Evolutionary conservation across 1,140 invertebrate species (phyloP).

Genomic region (Hermatobates lingyangjiaoensis): DNA sequence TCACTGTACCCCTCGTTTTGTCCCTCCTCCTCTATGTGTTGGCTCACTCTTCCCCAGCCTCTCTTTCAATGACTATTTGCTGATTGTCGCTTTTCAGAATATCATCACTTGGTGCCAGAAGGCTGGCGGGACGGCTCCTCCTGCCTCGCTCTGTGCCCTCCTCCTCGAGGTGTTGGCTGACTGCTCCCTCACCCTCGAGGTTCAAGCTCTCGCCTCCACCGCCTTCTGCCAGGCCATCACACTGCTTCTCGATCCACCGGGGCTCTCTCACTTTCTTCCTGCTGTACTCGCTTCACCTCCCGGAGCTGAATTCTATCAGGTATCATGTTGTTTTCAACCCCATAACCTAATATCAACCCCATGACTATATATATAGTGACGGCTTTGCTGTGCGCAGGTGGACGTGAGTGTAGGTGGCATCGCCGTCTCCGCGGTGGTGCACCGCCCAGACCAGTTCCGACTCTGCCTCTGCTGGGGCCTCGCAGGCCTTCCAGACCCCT

Average conservation of each 20-base stretch:
- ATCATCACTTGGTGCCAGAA: not conserved
- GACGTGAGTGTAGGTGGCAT: not conserved
- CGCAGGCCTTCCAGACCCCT: conserved; percentile 1
- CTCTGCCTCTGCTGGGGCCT: conserved; percentile 5
- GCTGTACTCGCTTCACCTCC: not conserved
- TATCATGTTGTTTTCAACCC: not conserved
- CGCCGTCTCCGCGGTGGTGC: not conserved
- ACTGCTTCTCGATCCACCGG: too few relatives aligned
- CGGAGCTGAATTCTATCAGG: not conserved
- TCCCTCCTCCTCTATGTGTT: too few relatives aligned
- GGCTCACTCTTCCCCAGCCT: too few relatives aligned
- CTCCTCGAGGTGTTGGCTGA: conserved; percentile 2
- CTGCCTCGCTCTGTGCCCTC: not conserved
- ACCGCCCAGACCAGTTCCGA: conserved; percentile 4
- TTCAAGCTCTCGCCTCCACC: not conserved
- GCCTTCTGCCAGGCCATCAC: conserved; percentile 2
- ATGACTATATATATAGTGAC: not conserved
- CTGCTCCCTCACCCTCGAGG: not conserved
- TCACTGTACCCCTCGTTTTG: too few relatives aligned
- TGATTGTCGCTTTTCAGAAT: too few relatives aligned
- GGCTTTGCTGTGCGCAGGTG: not conserved
- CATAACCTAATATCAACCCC: too few relatives aligned
- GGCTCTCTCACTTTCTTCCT: conserved; percentile 7
- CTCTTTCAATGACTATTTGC: too few relatives aligned
- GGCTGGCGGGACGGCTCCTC: not conserved